Conservation (phyloP, 2,113 vertebrate species). For the Callospermophilus lateralis region DNA sequence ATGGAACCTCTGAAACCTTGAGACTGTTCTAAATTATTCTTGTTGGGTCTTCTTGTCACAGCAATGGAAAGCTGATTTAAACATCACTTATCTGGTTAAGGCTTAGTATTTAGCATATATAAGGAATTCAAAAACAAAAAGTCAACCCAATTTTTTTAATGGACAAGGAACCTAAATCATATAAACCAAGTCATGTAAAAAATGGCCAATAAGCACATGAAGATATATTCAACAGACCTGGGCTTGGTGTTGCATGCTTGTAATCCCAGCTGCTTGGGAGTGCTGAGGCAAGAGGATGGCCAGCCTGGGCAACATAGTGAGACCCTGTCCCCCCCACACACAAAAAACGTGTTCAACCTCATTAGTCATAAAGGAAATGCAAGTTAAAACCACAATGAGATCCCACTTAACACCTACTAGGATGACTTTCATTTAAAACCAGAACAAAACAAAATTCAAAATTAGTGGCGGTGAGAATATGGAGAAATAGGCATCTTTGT, state of each 20-base stretch:
- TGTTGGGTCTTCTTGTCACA: too few species aligned
- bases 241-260: too few species aligned
- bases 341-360: neutral
- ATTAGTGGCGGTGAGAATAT: neutral
- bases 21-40: too few species aligned
- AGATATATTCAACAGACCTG: too few species aligned
- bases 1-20: too few species aligned
- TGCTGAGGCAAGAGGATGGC: too few species aligned
- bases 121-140: conserved; percentile 19
- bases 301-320: too few species aligned
- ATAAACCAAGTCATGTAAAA: neutral
- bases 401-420: neutral
- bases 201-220: neutral
- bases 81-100: neutral
- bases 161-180: neutral
- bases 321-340: too few species aligned
- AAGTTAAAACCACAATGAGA: neutral
- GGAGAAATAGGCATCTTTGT: neutral
- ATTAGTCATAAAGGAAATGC: conserved; percentile 2
- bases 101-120: neutral
- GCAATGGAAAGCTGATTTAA: too few species aligned
- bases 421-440: neutral
- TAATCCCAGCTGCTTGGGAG: too few species aligned
- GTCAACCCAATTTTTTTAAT: neutral
- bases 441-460: neutral